Evolutionary conservation across 2,113 vertebrate species (phyloP), one percentile per base, ranked within the genome.

Genomic region (Oreocharis arfaki): DNA sequence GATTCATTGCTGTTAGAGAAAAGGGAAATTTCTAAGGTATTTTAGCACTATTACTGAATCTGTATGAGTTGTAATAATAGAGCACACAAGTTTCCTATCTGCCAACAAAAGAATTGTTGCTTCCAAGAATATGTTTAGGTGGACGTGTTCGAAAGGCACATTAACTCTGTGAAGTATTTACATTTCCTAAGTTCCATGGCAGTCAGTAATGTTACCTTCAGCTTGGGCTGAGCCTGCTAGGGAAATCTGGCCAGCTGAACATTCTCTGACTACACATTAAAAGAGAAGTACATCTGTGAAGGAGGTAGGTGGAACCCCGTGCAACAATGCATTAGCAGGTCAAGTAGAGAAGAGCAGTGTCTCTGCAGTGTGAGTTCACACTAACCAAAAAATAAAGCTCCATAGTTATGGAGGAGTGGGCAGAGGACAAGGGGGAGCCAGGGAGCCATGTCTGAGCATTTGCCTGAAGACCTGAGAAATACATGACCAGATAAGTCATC

Each of bases 101-200:
- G 44, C 49, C 53, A 50, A 2, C 37, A 41, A 44, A 65, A 91
- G 30, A 89, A 53, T 33, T 81, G 11, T 18, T 74, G 57, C 24
- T 71, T 41, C 41, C 56, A 56, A 44, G 60, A 70, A 8, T 39
- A 80, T 67, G 8, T 69, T 73, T 37, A 53, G 12, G 4, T 74
- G 50, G 18, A 39, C 23, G 55, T 89, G 20, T 13, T 59, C 63
- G 59, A 67, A 82, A 85, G 57, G 16, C 73, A 27, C 9, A 27
- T 60, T 49, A 71, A 49, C 18, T 63, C 32, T 52, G 47, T 79
- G 23, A 82, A 85, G 26, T 49, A 37, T 44, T 49, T 82, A 35
- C 19, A 7, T 92, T 88, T 83, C 9, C 0, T 76, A 55, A 49
- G 17, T 69, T 93, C 47, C 33, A 16, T 0, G 0, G 30, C 19